Conservation (phyloP, 2,888 invertebrate genomes). For the Lithophane leautieri region DNA sequence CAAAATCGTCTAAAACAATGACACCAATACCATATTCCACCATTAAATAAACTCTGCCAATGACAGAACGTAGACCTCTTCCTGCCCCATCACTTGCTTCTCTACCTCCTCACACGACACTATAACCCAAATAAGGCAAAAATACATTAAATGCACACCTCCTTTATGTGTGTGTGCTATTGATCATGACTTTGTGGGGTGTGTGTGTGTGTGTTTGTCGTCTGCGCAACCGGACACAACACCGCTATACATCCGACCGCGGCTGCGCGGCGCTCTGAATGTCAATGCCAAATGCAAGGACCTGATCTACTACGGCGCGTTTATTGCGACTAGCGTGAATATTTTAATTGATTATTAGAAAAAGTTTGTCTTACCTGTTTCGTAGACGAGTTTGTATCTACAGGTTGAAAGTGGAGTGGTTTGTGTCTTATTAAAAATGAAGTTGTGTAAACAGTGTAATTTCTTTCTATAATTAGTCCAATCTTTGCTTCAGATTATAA, state of each 20-base stretch:
- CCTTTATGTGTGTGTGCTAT: not conserved
- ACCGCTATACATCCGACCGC: constrained; percentile 67
- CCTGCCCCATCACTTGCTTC: constrained; percentile 1
- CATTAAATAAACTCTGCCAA: not conserved
- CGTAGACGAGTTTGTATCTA: constrained; percentile 43
- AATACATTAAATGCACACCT: constrained; percentile 39
- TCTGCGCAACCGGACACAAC: constrained; percentile 63
- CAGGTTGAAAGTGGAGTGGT: constrained; percentile 27
- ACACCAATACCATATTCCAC: not conserved
- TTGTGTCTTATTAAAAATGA: constrained; percentile 18
- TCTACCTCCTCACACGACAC: constrained; percentile 2
- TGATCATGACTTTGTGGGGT: not conserved
- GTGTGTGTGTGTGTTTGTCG: constrained; percentile 39
- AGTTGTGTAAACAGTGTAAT: constrained; percentile 25
- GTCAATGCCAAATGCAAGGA: constrained; percentile 67
- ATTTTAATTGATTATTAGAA: constrained; percentile 60
- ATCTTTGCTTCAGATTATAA: not conserved
- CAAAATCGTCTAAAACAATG: not conserved
- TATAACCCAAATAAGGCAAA: constrained; percentile 41
- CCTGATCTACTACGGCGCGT: constrained; percentile 53
- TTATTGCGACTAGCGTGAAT: constrained; percentile 38
- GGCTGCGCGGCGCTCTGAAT: constrained; percentile 57
- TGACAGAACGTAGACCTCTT: not conserved
- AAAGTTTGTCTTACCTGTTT: constrained; percentile 53
- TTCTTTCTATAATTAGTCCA: constrained; percentile 5